Conservation (phyloP, 2,797 vertebrate species). For the Cyclopterus lumpus region DNA sequence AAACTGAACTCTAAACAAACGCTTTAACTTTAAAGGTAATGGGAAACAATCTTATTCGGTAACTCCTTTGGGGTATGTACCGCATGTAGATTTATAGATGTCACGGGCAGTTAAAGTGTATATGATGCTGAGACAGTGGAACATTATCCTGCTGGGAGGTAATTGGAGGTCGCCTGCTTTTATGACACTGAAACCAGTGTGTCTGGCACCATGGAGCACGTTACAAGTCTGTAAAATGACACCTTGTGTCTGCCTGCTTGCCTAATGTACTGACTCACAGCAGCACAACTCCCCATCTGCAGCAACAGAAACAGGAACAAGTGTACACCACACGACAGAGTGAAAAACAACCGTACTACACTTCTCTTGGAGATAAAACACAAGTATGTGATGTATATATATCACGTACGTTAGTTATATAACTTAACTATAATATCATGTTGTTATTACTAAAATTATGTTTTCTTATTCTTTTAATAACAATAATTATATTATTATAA, state of each 20-base stretch:
- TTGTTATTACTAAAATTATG: too few relatives aligned
- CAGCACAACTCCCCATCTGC: slow-evolving; percentile 42
- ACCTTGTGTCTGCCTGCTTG: slow-evolving; percentile 30
- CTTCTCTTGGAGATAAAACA: slow-evolving; percentile 11
- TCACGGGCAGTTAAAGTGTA: slow-evolving; percentile 31
- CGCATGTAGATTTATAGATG: slow-evolving; percentile 37
- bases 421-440: too few relatives aligned
- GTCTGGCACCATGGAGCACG: slow-evolving; percentile 28
- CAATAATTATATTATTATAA: not conserved
- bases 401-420: too few relatives aligned
- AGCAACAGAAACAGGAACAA: slow-evolving; percentile 37
- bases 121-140: slow-evolving; percentile 42
- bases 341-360: not conserved
- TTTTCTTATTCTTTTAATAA: not conserved
- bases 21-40: slow-evolving; percentile 23
- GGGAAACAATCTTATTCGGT: slow-evolving; percentile 17
- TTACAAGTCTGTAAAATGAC: slow-evolving; percentile 53
- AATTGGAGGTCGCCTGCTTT: slow-evolving; percentile 34
- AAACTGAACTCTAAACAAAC: slow-evolving; percentile 35
- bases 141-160: slow-evolving; percentile 44
- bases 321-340: slow-evolving; percentile 10
- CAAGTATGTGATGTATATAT: too few relatives aligned
- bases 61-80: not conserved
- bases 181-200: slow-evolving; percentile 30
- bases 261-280: slow-evolving; percentile 46